A percentile compares a stretch with the other conserved stretches of the same genome.
phyloP scores from a whole-genome alignment of 2,797 vertebrate species.

The Erithacus rubecula region DNA sequence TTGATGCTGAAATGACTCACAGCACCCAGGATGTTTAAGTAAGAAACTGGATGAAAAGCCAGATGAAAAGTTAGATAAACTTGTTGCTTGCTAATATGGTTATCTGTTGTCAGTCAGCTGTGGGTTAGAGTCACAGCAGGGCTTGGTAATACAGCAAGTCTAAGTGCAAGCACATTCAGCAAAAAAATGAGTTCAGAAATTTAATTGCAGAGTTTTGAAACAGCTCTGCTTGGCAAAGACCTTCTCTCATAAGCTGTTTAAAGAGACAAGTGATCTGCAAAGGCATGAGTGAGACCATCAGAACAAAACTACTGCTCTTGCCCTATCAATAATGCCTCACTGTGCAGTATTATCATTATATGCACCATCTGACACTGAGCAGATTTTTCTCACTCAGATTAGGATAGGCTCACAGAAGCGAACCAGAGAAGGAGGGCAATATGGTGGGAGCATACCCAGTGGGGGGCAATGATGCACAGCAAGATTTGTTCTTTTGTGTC shows the following conservation, averaged over 20 bases:
- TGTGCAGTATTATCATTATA: rapidly evolving
- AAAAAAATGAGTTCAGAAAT: not conserved
- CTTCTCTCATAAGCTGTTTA: not conserved
- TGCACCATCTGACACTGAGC: not conserved
- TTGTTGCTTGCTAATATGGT: not conserved
- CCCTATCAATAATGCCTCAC: not conserved
- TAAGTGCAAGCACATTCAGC: not conserved
- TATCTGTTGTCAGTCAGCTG: not conserved
- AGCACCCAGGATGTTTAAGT: not conserved
- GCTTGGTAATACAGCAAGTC: not conserved
- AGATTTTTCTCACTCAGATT: not conserved
- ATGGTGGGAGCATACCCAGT: not conserved
- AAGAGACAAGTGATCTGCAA: not conserved
- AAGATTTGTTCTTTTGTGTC: not conserved
- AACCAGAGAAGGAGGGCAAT: not conserved
- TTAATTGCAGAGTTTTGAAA: not conserved
- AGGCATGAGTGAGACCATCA: not conserved
- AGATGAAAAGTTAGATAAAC: not conserved
- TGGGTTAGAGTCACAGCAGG: not conserved
- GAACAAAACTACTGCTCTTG: not conserved
- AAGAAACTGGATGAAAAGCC: not conserved
- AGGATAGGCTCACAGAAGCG: not conserved
- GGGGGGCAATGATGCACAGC: not conserved
- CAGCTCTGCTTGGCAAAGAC: not conserved
- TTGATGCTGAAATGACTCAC: not conserved